Base-by-base conservation (phyloP, 2,888 invertebrate genomes). In the Proisotoma minuta region DNA sequence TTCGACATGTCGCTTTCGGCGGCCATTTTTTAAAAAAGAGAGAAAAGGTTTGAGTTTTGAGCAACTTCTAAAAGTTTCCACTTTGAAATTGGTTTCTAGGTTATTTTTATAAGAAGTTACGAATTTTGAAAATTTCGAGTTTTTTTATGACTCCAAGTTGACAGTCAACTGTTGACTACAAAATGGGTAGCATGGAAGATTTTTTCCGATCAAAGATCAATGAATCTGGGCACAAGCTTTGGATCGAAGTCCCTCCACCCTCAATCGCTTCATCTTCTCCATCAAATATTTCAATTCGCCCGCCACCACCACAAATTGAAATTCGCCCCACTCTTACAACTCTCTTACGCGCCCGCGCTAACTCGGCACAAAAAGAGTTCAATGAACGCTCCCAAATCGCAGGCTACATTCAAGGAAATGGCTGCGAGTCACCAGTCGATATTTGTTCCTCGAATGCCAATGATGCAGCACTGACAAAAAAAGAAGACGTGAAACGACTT, bases 241-340 rank as follows among this genome's bases (percentile, higher is more conserved):
- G 43, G 43, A 43, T 43, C 43, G 18, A 43, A 15, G 34, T 34
- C 34, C 34, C 34, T 15, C 34, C 34, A 34, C 34, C 34, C 34
- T 34, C 34, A 8, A 15, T 34, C 34, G 15, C 15, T 10, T 34
- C 34, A 15, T 34, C 34, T 8, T 34, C 34, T 15, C 34, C 15
- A 10, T 15, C 34, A 34, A 34, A 34, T 10, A 8, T 15, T 34
- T 34, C 34, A 8, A 15, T 8, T 10, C 34, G 8, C 8, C 8
- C 34, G 15, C 15, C 8, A 15, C 34, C 34, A 34, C 34, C 34
- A 10, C 8, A 34, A 34, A 34, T 8, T 8, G 34, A 34, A 15
- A 34, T 10, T 34, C 8, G 15, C 5, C 64, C 62, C 15, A 67
- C 67, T 0, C 62, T 67, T 10, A 67, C 67, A 5, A 64, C 64